Conservation (phyloP, 2,113 vertebrate genomes). For the Rhipidura dahli region DNA sequence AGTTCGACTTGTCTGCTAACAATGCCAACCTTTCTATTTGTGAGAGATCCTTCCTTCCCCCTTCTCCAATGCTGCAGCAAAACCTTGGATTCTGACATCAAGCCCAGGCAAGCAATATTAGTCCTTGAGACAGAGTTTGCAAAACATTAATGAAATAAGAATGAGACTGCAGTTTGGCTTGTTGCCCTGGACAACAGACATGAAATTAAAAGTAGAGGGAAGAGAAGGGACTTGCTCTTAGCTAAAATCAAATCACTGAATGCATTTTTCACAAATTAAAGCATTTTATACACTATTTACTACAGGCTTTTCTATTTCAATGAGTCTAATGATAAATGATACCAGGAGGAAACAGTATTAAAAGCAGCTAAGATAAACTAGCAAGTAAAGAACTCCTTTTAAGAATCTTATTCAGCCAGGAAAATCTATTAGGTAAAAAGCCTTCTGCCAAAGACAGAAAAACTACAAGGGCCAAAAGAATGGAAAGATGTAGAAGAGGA, state of each 20-base stretch:
- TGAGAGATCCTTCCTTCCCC: not conserved
- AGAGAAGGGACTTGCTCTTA: constrained; percentile 2
- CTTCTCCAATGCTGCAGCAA: constrained; percentile 46
- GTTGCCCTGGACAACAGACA: constrained; percentile 29
- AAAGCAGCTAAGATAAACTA: not conserved
- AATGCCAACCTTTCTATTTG: not conserved
- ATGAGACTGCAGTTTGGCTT: constrained; percentile 64
- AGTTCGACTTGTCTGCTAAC: not conserved
- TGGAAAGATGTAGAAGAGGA: not conserved
- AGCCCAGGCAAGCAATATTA: constrained; percentile 20
- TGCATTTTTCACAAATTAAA: not conserved
- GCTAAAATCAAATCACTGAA: not conserved
- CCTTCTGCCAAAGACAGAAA: not conserved
- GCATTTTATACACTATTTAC: not conserved
- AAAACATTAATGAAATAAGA: constrained; percentile 60
- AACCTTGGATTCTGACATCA: constrained; percentile 46
- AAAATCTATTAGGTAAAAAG: not conserved
- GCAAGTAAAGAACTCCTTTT: not conserved
- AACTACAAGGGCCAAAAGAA: not conserved
- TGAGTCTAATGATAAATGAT: not conserved
- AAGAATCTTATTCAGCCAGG: not conserved
- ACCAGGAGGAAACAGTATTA: not conserved
- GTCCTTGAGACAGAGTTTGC: constrained; percentile 46
- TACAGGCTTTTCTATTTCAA: not conserved
- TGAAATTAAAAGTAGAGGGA: constrained; percentile 25